A percentile compares a stretch with the other conserved stretches of the same genome.
phyloP scores from a whole-genome alignment of 2,113 vertebrate genomes.

The Myrmophylax atrothorax region DNA sequence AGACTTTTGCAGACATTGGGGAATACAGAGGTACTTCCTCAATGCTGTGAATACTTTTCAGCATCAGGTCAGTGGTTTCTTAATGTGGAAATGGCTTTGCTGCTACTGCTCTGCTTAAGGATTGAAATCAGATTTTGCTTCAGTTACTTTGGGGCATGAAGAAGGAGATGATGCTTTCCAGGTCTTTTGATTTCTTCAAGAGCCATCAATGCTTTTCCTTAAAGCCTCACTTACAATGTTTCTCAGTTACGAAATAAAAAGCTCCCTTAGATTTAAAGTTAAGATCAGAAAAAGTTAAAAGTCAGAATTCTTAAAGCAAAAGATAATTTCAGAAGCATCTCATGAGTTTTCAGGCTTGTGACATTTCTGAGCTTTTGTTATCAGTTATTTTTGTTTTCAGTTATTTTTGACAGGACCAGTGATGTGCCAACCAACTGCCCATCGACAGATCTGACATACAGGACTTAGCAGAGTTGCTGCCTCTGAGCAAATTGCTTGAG shows the following conservation, averaged over 20 bases:
- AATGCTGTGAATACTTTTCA: not conserved
- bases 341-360: not conserved
- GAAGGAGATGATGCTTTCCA: not conserved
- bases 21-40: not conserved
- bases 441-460: not conserved
- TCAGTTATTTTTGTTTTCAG: not conserved
- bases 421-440: not conserved
- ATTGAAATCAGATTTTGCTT: not conserved
- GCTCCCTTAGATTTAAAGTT: not conserved
- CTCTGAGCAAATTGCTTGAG: not conserved
- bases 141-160: not conserved
- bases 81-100: not conserved
- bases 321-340: not conserved
- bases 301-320: not conserved
- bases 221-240: not conserved
- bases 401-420: not conserved
- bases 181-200: not conserved
- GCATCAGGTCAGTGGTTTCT: not conserved
- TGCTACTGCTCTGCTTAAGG: not conserved
- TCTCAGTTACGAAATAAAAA: not conserved
- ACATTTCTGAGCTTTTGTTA: not conserved
- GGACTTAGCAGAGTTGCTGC: not conserved
- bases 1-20: not conserved
- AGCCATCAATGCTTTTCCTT: not conserved
- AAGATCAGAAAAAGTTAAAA: not conserved